Conservation (phyloP, 2,113 vertebrate genomes). For the Struthidea cinerea region DNA sequence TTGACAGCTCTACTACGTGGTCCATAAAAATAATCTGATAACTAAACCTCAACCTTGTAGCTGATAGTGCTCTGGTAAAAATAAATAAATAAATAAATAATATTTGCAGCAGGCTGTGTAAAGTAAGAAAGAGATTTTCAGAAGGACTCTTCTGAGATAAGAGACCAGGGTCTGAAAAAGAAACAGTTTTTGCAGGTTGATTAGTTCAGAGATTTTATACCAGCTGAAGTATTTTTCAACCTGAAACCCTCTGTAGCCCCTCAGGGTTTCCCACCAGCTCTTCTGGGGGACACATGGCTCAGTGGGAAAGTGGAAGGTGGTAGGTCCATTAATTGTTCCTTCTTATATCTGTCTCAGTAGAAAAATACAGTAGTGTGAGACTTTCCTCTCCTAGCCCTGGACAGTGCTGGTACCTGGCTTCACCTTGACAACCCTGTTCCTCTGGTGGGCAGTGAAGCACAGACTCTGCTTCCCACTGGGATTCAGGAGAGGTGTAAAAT, state of each 20-base stretch:
- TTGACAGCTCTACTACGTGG: not conserved
- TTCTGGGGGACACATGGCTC: accelerated
- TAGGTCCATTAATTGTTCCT: not conserved
- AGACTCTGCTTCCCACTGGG: not conserved
- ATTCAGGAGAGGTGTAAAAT: not conserved
- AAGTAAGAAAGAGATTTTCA: not conserved
- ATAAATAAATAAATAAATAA: not conserved
- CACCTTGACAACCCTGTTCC: not conserved
- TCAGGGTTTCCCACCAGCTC: not conserved
- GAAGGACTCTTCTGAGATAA: not conserved
- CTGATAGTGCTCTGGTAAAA: not conserved
- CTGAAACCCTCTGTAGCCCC: not conserved
- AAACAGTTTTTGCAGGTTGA: not conserved
- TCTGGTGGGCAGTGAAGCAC: not conserved
- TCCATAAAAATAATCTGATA: not conserved
- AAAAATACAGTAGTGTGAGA: not conserved
- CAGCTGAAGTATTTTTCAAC: not conserved
- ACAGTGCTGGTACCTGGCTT: not conserved
- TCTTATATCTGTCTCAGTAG: not conserved
- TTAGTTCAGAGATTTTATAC: not conserved
- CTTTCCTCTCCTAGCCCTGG: not conserved
- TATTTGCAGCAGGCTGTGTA: not conserved
- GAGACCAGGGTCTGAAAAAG: not conserved
- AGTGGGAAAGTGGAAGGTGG: not conserved
- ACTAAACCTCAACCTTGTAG: not conserved